These are phyloP conservation scores for Hypsopygia costalis DNA, from an alignment of 2,888 invertebrate genomes.

Conservation along the genomic window DNA sequence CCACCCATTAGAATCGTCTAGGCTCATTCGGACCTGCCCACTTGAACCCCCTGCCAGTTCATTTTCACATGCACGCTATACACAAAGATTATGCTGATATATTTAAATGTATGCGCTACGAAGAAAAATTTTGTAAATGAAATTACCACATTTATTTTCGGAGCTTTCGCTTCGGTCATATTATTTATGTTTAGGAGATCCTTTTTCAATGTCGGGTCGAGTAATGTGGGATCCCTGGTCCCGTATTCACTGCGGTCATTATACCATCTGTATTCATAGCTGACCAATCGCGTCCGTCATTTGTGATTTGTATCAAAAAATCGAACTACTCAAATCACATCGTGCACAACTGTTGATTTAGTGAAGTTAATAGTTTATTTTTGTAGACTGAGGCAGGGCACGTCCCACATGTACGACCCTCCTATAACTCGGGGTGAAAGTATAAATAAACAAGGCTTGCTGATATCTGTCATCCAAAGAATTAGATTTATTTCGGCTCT, in stretches of 20 bases:
- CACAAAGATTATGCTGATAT: constrained; percentile 63
- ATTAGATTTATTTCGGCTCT: constrained; percentile 76
- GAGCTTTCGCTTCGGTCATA: constrained; percentile 45
- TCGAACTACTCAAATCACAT: constrained; percentile 20
- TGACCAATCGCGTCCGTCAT: constrained; percentile 10
- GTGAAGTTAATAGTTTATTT: constrained; percentile 68
- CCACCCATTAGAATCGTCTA: constrained; percentile 33
- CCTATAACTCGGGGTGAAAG: constrained; percentile 57
- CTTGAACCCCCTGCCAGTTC: constrained; percentile 37
- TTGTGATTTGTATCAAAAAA: constrained; percentile 4
- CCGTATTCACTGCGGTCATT: constrained; percentile 1
- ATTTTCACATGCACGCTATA: constrained; percentile 47
- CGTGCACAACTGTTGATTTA: constrained; percentile 51
- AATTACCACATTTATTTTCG: constrained; percentile 65
- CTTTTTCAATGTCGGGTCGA: constrained; percentile 53
- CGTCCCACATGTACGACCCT: constrained; percentile 66
- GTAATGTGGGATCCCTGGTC: constrained; percentile 33
- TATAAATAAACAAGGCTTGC: constrained; percentile 79
- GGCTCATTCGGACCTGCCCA: constrained; percentile 22
- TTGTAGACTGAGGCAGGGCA: constrained; percentile 52
- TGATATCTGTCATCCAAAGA: constrained; percentile 78
- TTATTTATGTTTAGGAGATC: constrained; percentile 50
- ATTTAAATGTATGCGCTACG: constrained; percentile 65
- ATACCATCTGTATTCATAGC: constrained; percentile 24
- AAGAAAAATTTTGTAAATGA: constrained; percentile 54